Evolutionary conservation across 2,113 vertebrate genomes (phyloP).

Genomic region (Pheucticus melanocephalus): DNA sequence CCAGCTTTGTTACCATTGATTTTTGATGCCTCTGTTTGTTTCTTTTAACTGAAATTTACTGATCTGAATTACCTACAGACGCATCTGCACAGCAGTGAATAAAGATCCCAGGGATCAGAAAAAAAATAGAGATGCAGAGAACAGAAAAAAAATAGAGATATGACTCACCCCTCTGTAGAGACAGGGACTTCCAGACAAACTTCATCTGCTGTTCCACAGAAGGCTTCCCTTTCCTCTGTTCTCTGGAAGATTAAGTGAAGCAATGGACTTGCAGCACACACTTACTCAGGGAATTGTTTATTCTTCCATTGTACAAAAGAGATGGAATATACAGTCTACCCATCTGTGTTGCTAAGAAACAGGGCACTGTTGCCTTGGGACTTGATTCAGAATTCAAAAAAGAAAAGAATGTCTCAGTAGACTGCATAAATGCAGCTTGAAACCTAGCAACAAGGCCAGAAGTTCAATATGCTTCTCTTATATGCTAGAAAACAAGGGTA

Average conservation of each 20-base stretch:
- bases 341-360: slow-evolving; percentile 71
- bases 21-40: background rate
- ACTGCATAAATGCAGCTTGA: slow-evolving; percentile 47
- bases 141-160: background rate
- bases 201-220: background rate
- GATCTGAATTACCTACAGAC: background rate
- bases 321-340: slow-evolving; percentile 1
- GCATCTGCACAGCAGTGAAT: background rate
- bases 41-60: background rate
- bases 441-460: slow-evolving; percentile 65
- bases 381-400: slow-evolving; percentile 52
- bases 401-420: slow-evolving; percentile 25
- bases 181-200: background rate
- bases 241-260: background rate
- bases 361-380: slow-evolving; percentile 40
- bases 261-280: background rate
- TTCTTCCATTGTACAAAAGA: slow-evolving; percentile 26
- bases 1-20: background rate
- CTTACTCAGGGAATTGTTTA: background rate
- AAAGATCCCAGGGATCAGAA: background rate
- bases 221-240: background rate
- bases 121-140: background rate
- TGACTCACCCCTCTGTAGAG: slow-evolving; percentile 18
- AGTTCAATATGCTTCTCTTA: slow-evolving; percentile 20
- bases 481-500: slow-evolving; percentile 2